These are phyloP conservation scores for Nomada lathburiana DNA, from an alignment of 2,888 invertebrate genomes.

Conservation along the genomic window DNA sequence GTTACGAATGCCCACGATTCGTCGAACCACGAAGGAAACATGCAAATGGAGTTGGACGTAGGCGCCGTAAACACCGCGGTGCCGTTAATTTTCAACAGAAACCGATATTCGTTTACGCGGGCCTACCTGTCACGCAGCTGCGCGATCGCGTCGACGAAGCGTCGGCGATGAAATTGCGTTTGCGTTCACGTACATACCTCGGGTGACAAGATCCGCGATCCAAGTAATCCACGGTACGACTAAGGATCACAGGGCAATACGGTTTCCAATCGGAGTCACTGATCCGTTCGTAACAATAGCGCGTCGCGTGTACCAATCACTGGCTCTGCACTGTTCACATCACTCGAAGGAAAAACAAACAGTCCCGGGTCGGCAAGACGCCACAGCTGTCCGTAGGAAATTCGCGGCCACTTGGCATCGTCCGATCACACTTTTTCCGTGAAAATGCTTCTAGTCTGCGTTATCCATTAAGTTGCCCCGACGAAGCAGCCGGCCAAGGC, in stretches of 20 bases:
- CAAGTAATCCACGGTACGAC: slow-evolving; percentile 56
- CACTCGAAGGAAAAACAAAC: neutral
- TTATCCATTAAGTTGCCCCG: too few species aligned
- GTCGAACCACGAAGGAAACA: too few species aligned
- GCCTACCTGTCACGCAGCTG: slow-evolving; percentile 32
- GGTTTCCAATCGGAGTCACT: slow-evolving; percentile 46
- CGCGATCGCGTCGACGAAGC: neutral
- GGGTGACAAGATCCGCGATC: slow-evolving; percentile 35
- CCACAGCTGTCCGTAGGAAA: neutral
- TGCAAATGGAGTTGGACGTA: too few species aligned
- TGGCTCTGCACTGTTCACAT: slow-evolving; percentile 54
- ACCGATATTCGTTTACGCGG: slow-evolving; percentile 2
- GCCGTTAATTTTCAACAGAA: too few species aligned
- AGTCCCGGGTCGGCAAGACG: neutral
- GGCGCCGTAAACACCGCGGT: too few species aligned
- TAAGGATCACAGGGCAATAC: slow-evolving; percentile 34
- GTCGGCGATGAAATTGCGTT: neutral
- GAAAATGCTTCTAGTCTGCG: neutral
- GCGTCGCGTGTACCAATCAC: neutral
- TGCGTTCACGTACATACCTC: slow-evolving; percentile 51
- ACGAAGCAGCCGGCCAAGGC: neutral
- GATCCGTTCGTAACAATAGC: slow-evolving; percentile 3
- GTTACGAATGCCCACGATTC: too few species aligned
- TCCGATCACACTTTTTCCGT: neutral
- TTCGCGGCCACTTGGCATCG: slow-evolving; percentile 2